Percentiles rank a stretch among this genome's conserved stretches.
phyloP scores from a whole-genome alignment of 2,797 vertebrate genomes.

The Tragelaphus eurycerus region DNA sequence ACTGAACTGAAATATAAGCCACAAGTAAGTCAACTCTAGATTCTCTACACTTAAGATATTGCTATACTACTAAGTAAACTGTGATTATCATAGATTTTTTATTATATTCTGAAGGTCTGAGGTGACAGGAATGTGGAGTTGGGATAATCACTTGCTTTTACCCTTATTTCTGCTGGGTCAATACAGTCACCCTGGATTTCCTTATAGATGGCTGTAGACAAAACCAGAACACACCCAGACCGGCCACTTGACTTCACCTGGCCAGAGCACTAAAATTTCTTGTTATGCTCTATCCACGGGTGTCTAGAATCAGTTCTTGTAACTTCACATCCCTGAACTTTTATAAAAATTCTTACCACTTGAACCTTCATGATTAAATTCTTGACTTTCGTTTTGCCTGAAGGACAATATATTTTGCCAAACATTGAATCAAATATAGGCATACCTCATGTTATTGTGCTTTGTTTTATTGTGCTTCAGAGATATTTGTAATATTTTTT shows the following conservation, averaged over 20 bases:
- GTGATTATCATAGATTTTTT: not conserved
- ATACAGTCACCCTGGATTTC: not conserved
- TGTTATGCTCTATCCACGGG: not conserved
- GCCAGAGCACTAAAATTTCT: not conserved
- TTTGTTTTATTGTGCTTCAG: not conserved
- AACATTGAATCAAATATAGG: not conserved
- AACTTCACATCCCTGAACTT: not conserved
- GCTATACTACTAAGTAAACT: not conserved
- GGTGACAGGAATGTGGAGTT: not conserved
- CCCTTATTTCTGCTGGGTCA: not conserved
- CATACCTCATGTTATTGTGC: not conserved
- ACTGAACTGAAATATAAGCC: not conserved
- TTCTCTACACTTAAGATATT: not conserved
- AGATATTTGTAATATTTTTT: not conserved
- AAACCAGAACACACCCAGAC: not conserved
- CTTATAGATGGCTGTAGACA: no score
- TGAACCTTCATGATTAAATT: not conserved
- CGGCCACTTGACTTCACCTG: not conserved
- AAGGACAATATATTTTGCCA: not conserved
- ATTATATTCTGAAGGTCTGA: not conserved
- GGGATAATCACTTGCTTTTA: not conserved
- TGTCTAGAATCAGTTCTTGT: not conserved
- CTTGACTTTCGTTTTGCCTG: not conserved
- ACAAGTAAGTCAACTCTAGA: not conserved
- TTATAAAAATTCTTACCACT: not conserved